Evolutionary conservation across 37 sponge, comb jelly and placozoan genomes (phyloP).

Genomic region (Agelas oroides): DNA sequence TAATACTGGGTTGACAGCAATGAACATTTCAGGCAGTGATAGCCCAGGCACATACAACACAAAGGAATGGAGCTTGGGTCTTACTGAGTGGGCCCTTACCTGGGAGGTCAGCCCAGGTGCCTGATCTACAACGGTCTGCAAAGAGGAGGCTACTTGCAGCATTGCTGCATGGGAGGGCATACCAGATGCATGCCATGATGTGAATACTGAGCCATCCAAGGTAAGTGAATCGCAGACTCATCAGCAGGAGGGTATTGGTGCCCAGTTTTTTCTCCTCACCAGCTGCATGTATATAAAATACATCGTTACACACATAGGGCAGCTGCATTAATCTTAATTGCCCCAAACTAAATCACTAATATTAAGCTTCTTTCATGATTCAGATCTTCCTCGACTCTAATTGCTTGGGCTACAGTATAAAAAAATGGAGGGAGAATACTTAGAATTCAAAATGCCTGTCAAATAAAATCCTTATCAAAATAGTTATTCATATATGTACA

Average conservation of each 20-base stretch:
- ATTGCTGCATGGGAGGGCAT: constrained; percentile 57
- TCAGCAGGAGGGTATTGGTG: constrained; percentile 48
- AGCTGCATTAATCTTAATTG: not conserved
- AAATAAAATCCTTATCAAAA: no score
- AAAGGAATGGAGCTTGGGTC: no score
- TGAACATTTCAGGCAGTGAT: no score
- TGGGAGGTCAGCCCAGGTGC: constrained; percentile 49
- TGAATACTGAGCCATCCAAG: constrained; percentile 48
- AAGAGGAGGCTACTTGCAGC: no score
- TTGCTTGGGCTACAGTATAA: no score
- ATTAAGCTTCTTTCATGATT: no score
- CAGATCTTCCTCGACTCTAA: no score
- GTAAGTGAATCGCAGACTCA: constrained; percentile 39
- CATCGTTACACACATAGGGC: not conserved
- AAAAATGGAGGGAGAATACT: no score
- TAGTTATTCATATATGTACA: no score
- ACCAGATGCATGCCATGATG: constrained; percentile 61
- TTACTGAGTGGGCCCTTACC: not conserved
- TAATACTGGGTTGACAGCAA: no score
- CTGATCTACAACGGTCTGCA: not conserved
- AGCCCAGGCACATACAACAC: no score
- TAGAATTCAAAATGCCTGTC: no score
- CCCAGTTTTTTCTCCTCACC: constrained; percentile 43
- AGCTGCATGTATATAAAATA: constrained; percentile 14
- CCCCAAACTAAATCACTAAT: not conserved